Percentiles rank a stretch among this genome's conserved stretches.
Conservation (phyloP, 2,888 invertebrate species). For the Chymomyza fuscimana region DNA sequence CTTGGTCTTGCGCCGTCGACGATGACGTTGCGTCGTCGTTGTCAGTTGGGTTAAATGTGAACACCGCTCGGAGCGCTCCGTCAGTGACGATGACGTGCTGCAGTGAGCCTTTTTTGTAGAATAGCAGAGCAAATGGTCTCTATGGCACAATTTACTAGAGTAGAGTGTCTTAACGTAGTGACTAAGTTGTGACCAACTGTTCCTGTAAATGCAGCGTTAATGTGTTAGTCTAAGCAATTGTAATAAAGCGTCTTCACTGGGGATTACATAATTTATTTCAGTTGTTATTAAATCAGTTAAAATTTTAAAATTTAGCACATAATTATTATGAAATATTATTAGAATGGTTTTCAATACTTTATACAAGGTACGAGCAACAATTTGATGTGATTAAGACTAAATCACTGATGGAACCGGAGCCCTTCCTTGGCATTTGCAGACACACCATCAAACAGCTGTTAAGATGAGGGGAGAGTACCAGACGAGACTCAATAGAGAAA, state of each 20-base stretch:
- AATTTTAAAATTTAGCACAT: too few species aligned
- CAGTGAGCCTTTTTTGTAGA: not conserved
- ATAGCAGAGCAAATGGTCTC: constrained; percentile 12
- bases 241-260: not conserved
- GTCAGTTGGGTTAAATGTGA: constrained; percentile 50
- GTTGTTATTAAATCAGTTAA: not conserved
- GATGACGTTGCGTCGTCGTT: constrained; percentile 1
- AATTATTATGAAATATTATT: too few species aligned
- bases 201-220: constrained; percentile 1
- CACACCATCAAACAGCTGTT: too few species aligned
- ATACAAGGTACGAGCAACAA: too few species aligned
- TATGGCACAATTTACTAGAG: constrained; percentile 60
- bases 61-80: constrained; percentile 18
- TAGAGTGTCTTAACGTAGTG: constrained; percentile 20
- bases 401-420: too few species aligned
- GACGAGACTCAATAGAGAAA: too few species aligned
- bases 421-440: too few species aligned
- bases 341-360: too few species aligned
- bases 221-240: not conserved
- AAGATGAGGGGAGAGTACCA: too few species aligned
- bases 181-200: not conserved
- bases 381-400: too few species aligned
- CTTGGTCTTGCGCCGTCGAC: constrained; percentile 36
- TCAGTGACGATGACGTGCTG: not conserved
- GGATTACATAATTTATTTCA: not conserved